Evolutionary conservation across 2,113 vertebrate species (phyloP).

Genomic region (Siniperca chuatsi): DNA sequence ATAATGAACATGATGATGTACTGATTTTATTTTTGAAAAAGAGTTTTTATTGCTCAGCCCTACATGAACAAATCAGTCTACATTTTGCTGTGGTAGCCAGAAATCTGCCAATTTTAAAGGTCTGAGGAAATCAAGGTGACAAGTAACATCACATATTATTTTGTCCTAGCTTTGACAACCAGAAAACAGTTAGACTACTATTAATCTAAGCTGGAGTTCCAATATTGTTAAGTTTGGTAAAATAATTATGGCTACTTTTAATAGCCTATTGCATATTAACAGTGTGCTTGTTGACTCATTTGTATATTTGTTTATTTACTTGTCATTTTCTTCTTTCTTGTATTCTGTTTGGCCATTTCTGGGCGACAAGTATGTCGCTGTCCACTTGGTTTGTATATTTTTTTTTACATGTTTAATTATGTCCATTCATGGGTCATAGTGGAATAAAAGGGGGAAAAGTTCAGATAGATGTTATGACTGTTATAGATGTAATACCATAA

Average conservation of each 20-base stretch:
- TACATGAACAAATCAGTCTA: neutral
- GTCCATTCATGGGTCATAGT: neutral
- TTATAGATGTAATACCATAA: neutral
- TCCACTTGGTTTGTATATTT: neutral
- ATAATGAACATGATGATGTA: no score
- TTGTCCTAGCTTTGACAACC: neutral
- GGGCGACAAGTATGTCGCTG: neutral
- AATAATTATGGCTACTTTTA: neutral
- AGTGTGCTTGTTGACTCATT: neutral
- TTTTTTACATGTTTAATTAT: neutral
- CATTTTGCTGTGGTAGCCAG: neutral
- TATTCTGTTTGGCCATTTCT: neutral
- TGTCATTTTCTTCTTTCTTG: neutral
- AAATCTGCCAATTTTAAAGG: neutral
- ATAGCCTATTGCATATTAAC: neutral
- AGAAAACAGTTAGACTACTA: neutral
- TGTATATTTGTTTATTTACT: neutral
- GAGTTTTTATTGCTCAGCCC: neutral
- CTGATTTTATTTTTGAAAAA: neutral
- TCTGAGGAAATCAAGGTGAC: neutral
- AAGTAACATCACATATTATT: neutral
- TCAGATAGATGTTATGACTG: neutral
- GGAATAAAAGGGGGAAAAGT: neutral
- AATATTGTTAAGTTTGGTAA: neutral
- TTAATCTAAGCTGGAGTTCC: neutral